Conservation (phyloP, 2,797 vertebrate genomes). For the Leptodactylus fallax region DNA sequence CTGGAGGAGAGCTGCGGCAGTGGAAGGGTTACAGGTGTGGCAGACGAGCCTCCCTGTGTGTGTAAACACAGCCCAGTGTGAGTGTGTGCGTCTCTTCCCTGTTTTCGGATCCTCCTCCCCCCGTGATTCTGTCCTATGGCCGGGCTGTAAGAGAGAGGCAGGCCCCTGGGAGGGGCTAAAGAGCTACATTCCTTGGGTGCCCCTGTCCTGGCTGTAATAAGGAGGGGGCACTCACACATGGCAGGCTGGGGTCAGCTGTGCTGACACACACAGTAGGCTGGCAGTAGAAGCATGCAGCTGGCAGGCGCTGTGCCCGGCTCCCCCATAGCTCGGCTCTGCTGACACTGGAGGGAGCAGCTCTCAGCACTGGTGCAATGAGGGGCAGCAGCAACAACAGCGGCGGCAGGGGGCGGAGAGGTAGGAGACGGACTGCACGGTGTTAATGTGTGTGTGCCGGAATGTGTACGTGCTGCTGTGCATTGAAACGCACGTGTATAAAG, state of each 20-base stretch:
- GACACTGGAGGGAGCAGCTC: neutral
- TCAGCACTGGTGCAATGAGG: constrained; percentile 39
- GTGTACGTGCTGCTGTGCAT: constrained; percentile 29
- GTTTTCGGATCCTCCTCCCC: neutral
- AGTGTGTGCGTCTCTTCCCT: too few species aligned
- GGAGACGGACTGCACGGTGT: neutral
- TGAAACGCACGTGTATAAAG: neutral
- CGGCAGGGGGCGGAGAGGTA: constrained; percentile 30
- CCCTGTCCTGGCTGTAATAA: constrained; percentile 15
- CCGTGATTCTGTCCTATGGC: neutral
- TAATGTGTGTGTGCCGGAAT: neutral
- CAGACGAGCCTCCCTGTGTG: constrained; percentile 28
- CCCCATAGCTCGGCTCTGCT: neutral
- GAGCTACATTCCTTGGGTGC: constrained; percentile 48
- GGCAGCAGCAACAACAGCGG: constrained; percentile 22
- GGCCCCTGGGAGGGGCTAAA: neutral
- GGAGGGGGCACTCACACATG: constrained; percentile 25
- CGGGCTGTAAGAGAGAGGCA: neutral
- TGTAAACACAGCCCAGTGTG: constrained; percentile 16
- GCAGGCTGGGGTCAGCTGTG: constrained; percentile 33
- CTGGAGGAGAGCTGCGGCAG: neutral
- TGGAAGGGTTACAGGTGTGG: neutral
- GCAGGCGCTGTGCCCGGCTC: neutral
- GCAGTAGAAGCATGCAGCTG: constrained; percentile 11
- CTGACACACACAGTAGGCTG: neutral